A percentile compares a stretch with the other conserved stretches of the same genome.
Conservation (phyloP, 2,797 vertebrate species). For the Chloroceryle amazona region DNA sequence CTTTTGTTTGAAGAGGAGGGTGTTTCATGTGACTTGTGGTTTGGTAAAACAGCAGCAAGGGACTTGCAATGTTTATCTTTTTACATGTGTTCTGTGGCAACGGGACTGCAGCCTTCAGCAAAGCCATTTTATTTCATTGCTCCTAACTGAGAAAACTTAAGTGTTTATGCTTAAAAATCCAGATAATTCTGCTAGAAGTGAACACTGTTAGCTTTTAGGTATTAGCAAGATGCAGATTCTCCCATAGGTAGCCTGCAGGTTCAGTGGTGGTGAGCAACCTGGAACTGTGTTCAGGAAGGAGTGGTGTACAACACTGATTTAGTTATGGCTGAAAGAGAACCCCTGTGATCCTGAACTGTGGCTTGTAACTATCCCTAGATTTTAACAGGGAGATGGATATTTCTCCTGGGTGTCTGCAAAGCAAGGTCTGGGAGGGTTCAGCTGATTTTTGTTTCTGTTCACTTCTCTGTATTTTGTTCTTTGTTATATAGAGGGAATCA, state of each 20-base stretch:
- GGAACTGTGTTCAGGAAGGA: neutral
- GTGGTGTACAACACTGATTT: neutral
- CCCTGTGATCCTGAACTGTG: neutral
- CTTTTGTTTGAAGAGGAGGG: neutral
- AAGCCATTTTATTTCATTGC: neutral
- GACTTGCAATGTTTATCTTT: slow-evolving; percentile 31
- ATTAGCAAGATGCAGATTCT: neutral
- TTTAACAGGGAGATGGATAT: neutral
- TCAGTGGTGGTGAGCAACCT: neutral
- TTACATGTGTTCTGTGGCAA: neutral
- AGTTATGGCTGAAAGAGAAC: neutral
- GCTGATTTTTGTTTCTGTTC: neutral
- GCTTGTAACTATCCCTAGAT: neutral
- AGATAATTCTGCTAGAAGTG: neutral
- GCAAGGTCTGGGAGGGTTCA: neutral
- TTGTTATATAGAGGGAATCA: slow-evolving; percentile 85
- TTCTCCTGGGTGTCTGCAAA: neutral
- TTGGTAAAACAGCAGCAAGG: neutral
- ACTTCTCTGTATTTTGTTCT: neutral
- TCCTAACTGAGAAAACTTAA: neutral
- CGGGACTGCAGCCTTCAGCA: slow-evolving; percentile 1
- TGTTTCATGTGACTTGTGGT: neutral
- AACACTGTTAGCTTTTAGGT: neutral
- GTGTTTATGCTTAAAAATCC: neutral
- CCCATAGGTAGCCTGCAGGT: neutral